Evolutionary conservation across 1,140 invertebrate species (phyloP).

Genomic region (Papilio helenus): DNA sequence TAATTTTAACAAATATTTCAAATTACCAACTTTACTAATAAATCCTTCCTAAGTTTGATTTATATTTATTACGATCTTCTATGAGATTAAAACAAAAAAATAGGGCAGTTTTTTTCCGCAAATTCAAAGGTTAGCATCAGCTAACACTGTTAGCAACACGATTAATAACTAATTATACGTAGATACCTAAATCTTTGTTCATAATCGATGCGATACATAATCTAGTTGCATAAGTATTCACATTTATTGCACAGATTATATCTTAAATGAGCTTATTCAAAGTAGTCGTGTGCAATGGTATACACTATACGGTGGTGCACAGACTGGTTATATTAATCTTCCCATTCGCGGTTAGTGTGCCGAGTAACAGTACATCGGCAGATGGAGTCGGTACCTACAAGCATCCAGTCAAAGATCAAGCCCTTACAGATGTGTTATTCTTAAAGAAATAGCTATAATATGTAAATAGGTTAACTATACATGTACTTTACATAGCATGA

Average conservation of each 20-base stretch:
- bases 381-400: conserved; percentile 73
- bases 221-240: neutral
- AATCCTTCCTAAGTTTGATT: too few species aligned
- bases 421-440: conserved; percentile 41
- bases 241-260: conserved; percentile 1
- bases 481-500: neutral
- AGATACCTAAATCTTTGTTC: too few species aligned
- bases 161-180: too few species aligned
- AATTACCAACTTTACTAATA: too few species aligned
- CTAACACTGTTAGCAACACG: neutral
- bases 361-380: conserved; percentile 71
- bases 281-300: conserved; percentile 55
- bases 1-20: too few species aligned
- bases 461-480: neutral
- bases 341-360: conserved; percentile 73
- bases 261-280: conserved; percentile 27
- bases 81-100: neutral
- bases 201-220: neutral
- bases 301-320: conserved; percentile 48
- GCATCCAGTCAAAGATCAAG: conserved; percentile 50
- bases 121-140: neutral
- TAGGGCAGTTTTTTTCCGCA: neutral
- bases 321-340: conserved; percentile 78
- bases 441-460: neutral
- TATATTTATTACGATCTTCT: too few species aligned